Evolutionary conservation across 2,113 vertebrate species (phyloP).

Genomic region (human (Homo sapiens)): GRCh38 chr7:77212501-77213000

Average conservation of each 20-base stretch:
- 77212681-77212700: too few species aligned
- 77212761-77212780: not conserved
- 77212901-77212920: not conserved
- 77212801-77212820: not conserved
- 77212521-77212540: too few species aligned
- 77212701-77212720: too few species aligned
- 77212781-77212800: not conserved
- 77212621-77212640: too few species aligned
- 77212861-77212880: not conserved
- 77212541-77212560: too few species aligned
- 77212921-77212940: not conserved
- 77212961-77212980: not conserved
- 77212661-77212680: too few species aligned
- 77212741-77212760: not conserved
- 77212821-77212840: not conserved
- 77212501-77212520: too few species aligned
- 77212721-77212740: not conserved
- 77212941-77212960: not conserved
- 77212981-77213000: not conserved
- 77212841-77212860: not conserved
- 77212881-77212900: not conserved
- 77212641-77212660: too few species aligned
- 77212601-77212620: too few species aligned
- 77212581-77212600: too few species aligned
- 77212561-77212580: too few species aligned